A percentile compares a stretch with the other conserved stretches of the same genome.
These are phyloP conservation scores for Pangasius sanitwongsei DNA, from an alignment of 2,797 vertebrate genomes.

Conservation along the genomic window DNA sequence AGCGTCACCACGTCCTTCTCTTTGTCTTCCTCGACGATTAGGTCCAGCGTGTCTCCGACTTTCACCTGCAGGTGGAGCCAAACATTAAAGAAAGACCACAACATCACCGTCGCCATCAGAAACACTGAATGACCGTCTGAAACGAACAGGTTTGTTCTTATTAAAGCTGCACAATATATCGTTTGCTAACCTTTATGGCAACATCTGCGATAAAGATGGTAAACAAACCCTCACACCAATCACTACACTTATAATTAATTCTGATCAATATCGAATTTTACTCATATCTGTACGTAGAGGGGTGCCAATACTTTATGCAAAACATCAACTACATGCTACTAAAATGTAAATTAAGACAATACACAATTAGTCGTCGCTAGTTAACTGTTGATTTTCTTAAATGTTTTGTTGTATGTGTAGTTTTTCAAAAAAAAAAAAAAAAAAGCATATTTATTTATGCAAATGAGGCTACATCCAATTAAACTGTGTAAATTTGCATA, in stretches of 20 bases:
- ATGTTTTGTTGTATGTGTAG: not conserved
- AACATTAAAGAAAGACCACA: not conserved
- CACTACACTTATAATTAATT: not conserved
- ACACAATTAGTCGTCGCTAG: not conserved
- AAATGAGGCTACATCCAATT: not conserved
- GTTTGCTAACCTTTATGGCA: not conserved
- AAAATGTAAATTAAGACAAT: not conserved
- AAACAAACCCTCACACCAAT: not conserved
- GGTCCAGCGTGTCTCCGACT: conserved; percentile 88
- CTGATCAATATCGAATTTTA: not conserved
- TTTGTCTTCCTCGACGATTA: conserved; percentile 82
- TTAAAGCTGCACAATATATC: not conserved
- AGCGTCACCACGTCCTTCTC: conserved; percentile 81
- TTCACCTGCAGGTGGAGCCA: conserved; percentile 81
- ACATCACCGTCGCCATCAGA: not conserved
- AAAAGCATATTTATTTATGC: not conserved
- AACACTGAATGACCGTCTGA: not conserved
- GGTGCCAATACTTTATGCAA: not conserved
- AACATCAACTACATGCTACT: too few relatives aligned
- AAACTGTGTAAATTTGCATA: not conserved
- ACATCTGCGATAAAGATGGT: not conserved
- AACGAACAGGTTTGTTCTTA: not conserved
- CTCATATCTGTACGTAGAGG: not conserved
- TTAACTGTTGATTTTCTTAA: not conserved
- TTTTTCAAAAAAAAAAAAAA: not conserved